Percentiles rank a stretch among this genome's conserved stretches.
Evolutionary conservation across 2,888 invertebrate genomes (phyloP).

Genomic region (Drosophila stalkeri): DNA sequence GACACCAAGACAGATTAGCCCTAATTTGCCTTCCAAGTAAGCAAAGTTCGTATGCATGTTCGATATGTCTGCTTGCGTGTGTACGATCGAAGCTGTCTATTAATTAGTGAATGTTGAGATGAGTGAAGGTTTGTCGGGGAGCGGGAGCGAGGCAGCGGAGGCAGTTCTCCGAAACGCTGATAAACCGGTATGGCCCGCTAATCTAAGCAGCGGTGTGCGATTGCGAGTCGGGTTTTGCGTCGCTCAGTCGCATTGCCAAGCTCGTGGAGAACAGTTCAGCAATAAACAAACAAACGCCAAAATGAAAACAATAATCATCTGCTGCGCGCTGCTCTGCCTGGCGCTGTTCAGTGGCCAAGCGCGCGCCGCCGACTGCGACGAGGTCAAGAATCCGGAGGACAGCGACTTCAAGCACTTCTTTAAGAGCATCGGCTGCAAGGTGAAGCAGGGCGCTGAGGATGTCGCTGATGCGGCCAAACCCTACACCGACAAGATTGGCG

Average conservation of each 20-base stretch:
- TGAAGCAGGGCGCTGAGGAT: constrained; percentile 79
- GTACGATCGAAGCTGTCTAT: constrained; percentile 4
- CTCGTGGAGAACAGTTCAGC: constrained; percentile 44
- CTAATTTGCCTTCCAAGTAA: constrained; percentile 4
- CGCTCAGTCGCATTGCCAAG: constrained; percentile 43
- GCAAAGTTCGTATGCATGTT: background rate
- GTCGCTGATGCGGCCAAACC: constrained; percentile 79
- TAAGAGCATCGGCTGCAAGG: constrained; percentile 79
- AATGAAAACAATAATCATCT: constrained; percentile 69
- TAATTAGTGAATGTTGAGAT: constrained; percentile 9
- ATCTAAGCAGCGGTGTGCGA: constrained; percentile 21
- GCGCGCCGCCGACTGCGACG: constrained; percentile 68
- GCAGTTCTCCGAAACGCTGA: constrained; percentile 25
- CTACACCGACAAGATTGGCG: constrained; percentile 76
- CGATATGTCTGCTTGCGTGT: background rate
- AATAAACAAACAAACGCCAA: constrained; percentile 27
- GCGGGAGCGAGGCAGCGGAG: background rate
- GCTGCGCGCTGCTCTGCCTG: constrained; percentile 56
- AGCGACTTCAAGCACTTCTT: constrained; percentile 77
- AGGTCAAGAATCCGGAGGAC: constrained; percentile 64
- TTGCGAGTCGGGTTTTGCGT: background rate
- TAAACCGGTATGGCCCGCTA: constrained; percentile 28
- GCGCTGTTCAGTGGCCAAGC: constrained; percentile 45
- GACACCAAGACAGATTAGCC: background rate
- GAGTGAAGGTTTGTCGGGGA: background rate